Evolutionary conservation across 2,113 vertebrate genomes (phyloP).

Genomic region (Scortum barcoo): DNA sequence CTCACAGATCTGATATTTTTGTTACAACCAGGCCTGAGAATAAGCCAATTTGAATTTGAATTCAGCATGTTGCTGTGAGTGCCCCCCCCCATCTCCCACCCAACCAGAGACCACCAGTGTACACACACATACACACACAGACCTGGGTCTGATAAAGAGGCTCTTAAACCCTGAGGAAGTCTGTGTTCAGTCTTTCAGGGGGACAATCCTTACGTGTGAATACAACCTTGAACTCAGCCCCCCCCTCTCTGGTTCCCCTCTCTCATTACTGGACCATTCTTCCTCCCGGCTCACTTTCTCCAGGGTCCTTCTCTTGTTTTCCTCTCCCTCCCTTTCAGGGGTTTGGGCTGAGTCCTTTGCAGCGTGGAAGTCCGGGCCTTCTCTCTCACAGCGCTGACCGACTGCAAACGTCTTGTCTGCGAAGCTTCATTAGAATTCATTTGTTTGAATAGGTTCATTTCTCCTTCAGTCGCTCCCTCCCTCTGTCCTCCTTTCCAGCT

Average conservation of each 20-base stretch:
- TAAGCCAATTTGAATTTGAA: constrained; percentile 83
- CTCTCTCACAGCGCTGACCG: constrained; percentile 40
- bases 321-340: constrained; percentile 62
- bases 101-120: constrained; percentile 74
- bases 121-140: constrained; percentile 27
- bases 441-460: constrained; percentile 69
- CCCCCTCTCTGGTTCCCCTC: constrained; percentile 50
- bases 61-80: constrained; percentile 72
- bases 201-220: constrained; percentile 77
- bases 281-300: constrained; percentile 69
- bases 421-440: constrained; percentile 75
- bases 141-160: constrained; percentile 78
- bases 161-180: constrained; percentile 83
- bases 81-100: constrained; percentile 48
- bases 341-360: constrained; percentile 62
- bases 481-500: constrained; percentile 29
- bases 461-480: constrained; percentile 44
- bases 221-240: constrained; percentile 78
- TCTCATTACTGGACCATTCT: constrained; percentile 75
- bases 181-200: constrained; percentile 75
- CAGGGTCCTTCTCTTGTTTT: constrained; percentile 67
- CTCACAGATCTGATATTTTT: constrained; percentile 35
- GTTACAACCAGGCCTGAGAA: constrained; percentile 46
- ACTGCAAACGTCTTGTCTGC: constrained; percentile 63
- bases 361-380: constrained; percentile 58